Percentiles rank a stretch among this genome's conserved stretches.
Evolutionary conservation across 2,113 vertebrate species (phyloP).

Genomic region (Mirounga angustirostris): DNA sequence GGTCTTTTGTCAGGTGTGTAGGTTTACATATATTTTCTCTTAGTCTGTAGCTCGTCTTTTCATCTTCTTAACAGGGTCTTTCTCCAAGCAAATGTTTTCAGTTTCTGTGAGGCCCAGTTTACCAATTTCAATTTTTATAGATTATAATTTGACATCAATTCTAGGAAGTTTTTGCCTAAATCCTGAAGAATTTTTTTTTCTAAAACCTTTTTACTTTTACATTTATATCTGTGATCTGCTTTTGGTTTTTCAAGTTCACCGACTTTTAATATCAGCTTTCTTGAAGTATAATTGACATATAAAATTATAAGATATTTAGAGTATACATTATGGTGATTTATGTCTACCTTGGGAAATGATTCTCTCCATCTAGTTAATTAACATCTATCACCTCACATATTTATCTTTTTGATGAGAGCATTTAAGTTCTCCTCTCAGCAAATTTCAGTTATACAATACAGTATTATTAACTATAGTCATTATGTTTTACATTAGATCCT

Average conservation of each 20-base stretch:
- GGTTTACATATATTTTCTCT: neutral
- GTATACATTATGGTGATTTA: neutral
- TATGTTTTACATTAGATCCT: neutral
- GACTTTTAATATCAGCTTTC: neutral
- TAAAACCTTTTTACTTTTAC: neutral
- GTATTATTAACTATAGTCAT: neutral
- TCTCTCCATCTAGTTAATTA: neutral
- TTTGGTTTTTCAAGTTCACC: neutral
- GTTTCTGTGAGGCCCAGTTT: conserved; percentile 17
- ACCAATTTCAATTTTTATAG: neutral
- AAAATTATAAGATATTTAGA: neutral
- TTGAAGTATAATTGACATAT: neutral
- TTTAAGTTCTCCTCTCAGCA: neutral
- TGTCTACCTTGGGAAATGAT: neutral
- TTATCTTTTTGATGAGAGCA: neutral
- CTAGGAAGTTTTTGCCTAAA: neutral
- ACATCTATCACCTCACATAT: neutral
- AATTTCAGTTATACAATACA: neutral
- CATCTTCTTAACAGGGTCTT: neutral
- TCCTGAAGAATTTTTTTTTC: neutral
- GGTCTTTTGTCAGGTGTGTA: neutral
- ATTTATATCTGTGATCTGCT: neutral
- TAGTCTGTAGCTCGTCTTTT: neutral
- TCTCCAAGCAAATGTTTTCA: neutral
- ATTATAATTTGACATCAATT: neutral